Evolutionary conservation across 2,797 vertebrate species (phyloP).

Genomic region (Ctenochaetus hawaiiensis): DNA sequence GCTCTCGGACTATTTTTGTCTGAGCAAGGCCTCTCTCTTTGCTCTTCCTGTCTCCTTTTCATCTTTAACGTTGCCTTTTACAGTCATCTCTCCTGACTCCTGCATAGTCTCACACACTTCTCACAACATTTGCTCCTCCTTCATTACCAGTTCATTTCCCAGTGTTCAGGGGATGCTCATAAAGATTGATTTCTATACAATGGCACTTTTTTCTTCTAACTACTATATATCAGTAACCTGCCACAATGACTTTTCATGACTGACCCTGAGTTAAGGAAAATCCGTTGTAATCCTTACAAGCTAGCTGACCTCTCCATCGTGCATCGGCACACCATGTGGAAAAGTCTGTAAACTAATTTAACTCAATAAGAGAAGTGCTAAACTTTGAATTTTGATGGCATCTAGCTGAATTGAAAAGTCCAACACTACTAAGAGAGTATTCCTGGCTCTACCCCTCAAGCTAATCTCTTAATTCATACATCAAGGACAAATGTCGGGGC

Average conservation of each 20-base stretch:
- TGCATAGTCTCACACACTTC: conserved; percentile 46
- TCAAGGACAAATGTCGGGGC: conserved; percentile 62
- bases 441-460: background rate
- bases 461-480: conserved; percentile 64
- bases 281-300: conserved; percentile 68
- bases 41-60: conserved; percentile 62
- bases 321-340: conserved; percentile 7
- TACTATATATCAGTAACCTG: background rate
- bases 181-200: background rate
- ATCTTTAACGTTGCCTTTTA: conserved; percentile 51
- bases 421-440: background rate
- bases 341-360: background rate
- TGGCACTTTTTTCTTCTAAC: background rate
- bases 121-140: conserved; percentile 41
- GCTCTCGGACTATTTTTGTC: conserved; percentile 84
- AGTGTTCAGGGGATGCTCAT: background rate
- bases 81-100: conserved; percentile 48
- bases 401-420: background rate
- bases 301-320: conserved; percentile 22
- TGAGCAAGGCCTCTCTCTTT: conserved; percentile 52
- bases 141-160: conserved; percentile 42
- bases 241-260: conserved; percentile 52
- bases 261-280: conserved; percentile 60
- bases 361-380: background rate
- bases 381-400: background rate